phyloP scores from a whole-genome alignment of 2,888 invertebrate genomes.

The Ichneumoninae sp. region DNA sequence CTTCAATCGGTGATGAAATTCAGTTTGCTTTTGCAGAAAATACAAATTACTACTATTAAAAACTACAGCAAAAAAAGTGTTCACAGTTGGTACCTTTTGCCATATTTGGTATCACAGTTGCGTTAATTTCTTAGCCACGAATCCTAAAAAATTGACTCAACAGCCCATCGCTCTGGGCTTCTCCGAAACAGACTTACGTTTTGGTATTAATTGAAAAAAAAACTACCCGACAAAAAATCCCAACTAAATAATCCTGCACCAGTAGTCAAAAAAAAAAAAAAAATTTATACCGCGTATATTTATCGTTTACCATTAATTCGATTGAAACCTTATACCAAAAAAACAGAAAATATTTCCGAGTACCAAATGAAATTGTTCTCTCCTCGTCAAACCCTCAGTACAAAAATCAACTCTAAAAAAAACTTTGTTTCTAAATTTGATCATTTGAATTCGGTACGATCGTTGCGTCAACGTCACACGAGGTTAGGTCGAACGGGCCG shows the following conservation, averaged over 20 bases:
- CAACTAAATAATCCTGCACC: background rate
- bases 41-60: background rate
- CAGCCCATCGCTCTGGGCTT: background rate
- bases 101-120: background rate
- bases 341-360: background rate
- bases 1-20: background rate
- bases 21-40: background rate
- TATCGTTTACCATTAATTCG: background rate
- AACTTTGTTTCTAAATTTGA: background rate
- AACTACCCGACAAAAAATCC: background rate
- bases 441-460: conserved; percentile 14
- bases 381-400: background rate
- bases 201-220: background rate
- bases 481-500: conserved; percentile 6
- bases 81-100: background rate
- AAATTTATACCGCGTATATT: background rate
- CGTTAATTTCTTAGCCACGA: background rate
- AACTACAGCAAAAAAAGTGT: background rate
- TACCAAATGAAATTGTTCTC: background rate
- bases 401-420: background rate
- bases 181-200: background rate
- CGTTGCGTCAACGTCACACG: conserved; percentile 18
- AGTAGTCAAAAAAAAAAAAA: background rate
- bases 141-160: background rate
- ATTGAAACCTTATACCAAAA: background rate